Evolutionary conservation across 1,140 invertebrate genomes (phyloP), one percentile per base, ranked within the genome.

Genomic region (Maniola jurtina): DNA sequence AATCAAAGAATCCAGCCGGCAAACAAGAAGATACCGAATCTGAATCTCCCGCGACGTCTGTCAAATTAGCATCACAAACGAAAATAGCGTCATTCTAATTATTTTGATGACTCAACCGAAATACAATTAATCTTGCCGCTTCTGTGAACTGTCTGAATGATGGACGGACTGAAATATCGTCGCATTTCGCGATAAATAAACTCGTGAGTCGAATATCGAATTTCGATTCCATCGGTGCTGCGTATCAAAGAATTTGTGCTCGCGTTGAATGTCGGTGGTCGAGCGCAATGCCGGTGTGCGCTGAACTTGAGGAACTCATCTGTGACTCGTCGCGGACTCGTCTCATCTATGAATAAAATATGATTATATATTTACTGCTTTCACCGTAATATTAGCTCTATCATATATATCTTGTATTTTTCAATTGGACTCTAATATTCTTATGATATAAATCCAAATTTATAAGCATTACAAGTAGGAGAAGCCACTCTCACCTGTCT

Each of bases 41-140:
- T 77, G 83, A 86, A 80, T 88, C 88, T 86, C 86, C 86, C 88
- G 88, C 86, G 88, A 88, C 88, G 88, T 83, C 84, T 89, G 88
- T 90, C 88, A 89, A 89, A 89, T 89, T 89, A 89, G 83, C 86
- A 89, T 88, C 86, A 80, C 77, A 86, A 85, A 88, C 86, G 77
- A 85, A 85, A 90, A 90, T 90, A 90, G 85, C 88, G 81, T 87
- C 83, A 90, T 90, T 90, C 86, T 90, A 90, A 90, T 90, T 90
- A 90, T 90, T 90, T 90, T 90, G 88, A 90, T 90, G 86, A 90
- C 84, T 90, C 88, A 89, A 88, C 79, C 80, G 83, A 84, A 88
- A 89, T 89, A 90, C 88, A 90, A 90, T 90, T 88, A 90, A 90
- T 90, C 86, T 90, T 88, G 82, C 82, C 78, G 84, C 75, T 90